Percentiles rank a stretch among this genome's conserved stretches.
phyloP scores from a whole-genome alignment of 1,140 invertebrate genomes.

The Akabosia matsudoensis region DNA sequence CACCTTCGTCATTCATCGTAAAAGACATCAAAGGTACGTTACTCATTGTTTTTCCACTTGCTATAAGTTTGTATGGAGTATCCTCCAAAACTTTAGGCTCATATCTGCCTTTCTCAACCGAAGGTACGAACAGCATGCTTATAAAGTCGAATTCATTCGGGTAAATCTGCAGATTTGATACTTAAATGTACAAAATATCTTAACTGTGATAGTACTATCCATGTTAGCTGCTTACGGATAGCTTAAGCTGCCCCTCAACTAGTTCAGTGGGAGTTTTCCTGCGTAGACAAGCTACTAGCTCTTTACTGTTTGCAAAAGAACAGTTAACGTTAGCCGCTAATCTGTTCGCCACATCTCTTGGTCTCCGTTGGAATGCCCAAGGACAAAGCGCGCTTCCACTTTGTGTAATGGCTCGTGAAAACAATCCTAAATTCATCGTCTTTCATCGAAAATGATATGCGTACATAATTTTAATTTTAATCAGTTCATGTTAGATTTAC shows the following conservation, averaged over 20 bases:
- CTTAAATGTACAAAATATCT: too few species aligned
- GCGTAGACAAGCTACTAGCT: constrained; percentile 50
- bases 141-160: constrained; percentile 7
- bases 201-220: background rate
- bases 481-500: background rate
- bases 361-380: constrained; percentile 55
- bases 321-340: constrained; percentile 50
- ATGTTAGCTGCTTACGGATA: constrained; percentile 11
- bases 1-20: background rate
- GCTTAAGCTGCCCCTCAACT: background rate
- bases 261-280: constrained; percentile 32
- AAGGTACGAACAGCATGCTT: constrained; percentile 3
- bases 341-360: constrained; percentile 50
- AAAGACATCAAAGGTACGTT: background rate
- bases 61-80: constrained; percentile 1
- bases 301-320: constrained; percentile 44
- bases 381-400: constrained; percentile 56
- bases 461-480: too few species aligned
- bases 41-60: background rate
- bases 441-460: background rate
- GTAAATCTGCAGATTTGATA: constrained; percentile 1
- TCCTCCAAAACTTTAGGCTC: background rate
- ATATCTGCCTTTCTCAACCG: background rate
- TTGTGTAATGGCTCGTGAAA: constrained; percentile 51
- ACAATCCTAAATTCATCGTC: constrained; percentile 52